Evolutionary conservation across 2,888 invertebrate species (phyloP).

Genomic region (Branchipolynoe longqiensis): DNA sequence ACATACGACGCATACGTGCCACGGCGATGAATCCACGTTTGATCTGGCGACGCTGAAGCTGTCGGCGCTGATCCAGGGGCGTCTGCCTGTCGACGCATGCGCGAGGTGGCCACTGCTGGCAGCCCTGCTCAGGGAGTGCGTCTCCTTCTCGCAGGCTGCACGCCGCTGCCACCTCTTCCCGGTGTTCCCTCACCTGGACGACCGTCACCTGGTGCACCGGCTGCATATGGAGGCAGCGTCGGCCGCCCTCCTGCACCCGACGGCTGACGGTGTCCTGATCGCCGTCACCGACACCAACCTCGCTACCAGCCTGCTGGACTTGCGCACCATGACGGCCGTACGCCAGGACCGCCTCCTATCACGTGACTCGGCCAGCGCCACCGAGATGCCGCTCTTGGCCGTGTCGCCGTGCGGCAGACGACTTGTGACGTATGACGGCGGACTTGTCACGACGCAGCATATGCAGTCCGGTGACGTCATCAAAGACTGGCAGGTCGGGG

Average conservation of each 20-base stretch:
- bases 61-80: too few species aligned
- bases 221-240: background rate
- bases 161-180: background rate
- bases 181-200: background rate
- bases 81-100: too few species aligned
- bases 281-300: background rate
- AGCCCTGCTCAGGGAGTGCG: background rate
- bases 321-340: background rate
- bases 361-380: background rate
- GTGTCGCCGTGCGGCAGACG: constrained; percentile 5
- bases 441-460: constrained; percentile 1
- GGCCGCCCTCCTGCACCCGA: background rate
- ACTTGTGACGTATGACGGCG: background rate
- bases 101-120: too few species aligned
- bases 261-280: background rate
- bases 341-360: background rate
- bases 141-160: background rate
- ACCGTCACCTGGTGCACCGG: background rate
- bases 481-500: too few species aligned
- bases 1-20: too few species aligned
- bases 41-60: too few species aligned
- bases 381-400: background rate
- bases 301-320: background rate
- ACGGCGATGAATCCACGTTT: too few species aligned
- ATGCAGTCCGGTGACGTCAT: background rate